A percentile compares a stretch with the other conserved stretches of the same genome.
Conservation (phyloP, 2,797 vertebrate genomes). For the Ctenopoma multispine region DNA sequence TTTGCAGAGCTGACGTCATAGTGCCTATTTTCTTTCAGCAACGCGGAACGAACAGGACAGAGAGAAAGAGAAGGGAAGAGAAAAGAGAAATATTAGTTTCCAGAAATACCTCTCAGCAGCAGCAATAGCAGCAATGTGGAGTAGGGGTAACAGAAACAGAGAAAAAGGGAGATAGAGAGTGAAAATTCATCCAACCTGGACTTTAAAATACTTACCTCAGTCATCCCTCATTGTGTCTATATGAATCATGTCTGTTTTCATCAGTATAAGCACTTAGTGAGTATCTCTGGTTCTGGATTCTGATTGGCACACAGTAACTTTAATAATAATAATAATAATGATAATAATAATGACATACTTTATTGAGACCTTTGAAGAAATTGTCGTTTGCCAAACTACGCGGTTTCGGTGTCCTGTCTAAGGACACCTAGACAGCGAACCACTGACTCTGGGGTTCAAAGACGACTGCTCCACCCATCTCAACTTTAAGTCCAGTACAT, state of each 20-base stretch:
- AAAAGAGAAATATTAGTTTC: conserved; percentile 51
- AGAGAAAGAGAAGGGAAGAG: conserved; percentile 7
- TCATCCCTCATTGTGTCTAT: neutral
- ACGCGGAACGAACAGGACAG: conserved; percentile 46
- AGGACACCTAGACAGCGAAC: too few species aligned
- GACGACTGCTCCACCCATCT: too few species aligned
- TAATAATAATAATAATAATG: too few species aligned
- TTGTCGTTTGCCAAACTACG: too few species aligned
- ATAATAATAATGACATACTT: too few species aligned
- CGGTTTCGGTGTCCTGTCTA: too few species aligned
- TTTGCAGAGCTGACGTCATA: conserved; percentile 75
- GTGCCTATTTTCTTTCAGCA: conserved; percentile 69
- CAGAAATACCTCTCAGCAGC: conserved; percentile 55
- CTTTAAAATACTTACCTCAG: neutral
- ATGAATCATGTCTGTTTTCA: neutral
- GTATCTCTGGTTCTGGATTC: conserved; percentile 12
- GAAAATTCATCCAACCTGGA: neutral
- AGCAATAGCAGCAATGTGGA: conserved; percentile 19
- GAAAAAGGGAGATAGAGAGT: neutral
- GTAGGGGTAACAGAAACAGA: neutral
- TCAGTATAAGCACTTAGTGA: neutral
- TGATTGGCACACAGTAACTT: neutral
- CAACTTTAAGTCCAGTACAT: conserved; percentile 1
- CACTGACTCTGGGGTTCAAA: too few species aligned
- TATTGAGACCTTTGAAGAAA: too few species aligned